These are phyloP conservation scores for Gambusia yucatana DNA, from an alignment of 2,797 vertebrate species.

Conservation along the genomic window DNA sequence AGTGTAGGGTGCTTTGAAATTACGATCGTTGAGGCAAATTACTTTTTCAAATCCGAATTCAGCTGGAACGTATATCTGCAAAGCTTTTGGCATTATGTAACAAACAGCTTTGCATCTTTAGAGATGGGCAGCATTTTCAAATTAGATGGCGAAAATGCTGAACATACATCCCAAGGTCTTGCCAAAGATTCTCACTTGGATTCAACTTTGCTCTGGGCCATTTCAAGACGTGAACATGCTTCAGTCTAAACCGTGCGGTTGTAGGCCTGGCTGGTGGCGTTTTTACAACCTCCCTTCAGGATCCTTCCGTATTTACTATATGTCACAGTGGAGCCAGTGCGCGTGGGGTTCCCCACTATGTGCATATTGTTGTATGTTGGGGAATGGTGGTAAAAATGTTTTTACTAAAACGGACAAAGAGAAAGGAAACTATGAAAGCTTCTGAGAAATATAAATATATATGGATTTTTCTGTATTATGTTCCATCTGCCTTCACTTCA, in stretches of 20 bases:
- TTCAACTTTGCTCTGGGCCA: background rate
- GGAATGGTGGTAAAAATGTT: no score
- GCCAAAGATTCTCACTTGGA: background rate
- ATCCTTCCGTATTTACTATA: background rate
- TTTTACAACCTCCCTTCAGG: background rate
- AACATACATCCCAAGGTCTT: background rate
- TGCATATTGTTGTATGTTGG: background rate
- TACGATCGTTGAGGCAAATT: background rate
- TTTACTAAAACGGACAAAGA: background rate
- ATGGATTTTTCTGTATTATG: background rate
- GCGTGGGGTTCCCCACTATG: background rate
- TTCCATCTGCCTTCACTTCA: background rate
- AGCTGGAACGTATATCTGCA: background rate
- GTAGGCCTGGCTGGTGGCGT: background rate
- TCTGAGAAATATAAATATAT: background rate
- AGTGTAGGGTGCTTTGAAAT: background rate
- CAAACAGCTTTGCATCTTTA: background rate
- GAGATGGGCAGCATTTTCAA: background rate
- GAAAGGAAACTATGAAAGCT: background rate
- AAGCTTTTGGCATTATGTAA: background rate
- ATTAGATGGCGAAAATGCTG: background rate
- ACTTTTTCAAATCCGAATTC: background rate
- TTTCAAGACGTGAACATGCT: background rate
- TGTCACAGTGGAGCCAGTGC: background rate
- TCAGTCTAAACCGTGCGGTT: background rate